Base-by-base conservation (phyloP, 2,888 invertebrate genomes). In the Drosophila pseudotakahashii region DNA sequence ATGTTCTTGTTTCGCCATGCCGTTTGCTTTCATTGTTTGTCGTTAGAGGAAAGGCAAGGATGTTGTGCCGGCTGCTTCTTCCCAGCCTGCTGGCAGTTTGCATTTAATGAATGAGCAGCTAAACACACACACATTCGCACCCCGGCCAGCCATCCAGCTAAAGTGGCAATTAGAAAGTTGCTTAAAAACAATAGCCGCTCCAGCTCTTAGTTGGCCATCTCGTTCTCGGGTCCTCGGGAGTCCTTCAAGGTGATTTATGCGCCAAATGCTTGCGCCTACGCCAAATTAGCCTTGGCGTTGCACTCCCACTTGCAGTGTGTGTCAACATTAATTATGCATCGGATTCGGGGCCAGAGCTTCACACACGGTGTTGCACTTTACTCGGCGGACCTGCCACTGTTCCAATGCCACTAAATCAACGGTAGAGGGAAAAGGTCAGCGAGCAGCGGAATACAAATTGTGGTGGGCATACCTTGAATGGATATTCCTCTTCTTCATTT, bases 141-240 rank as follows among this genome's bases (percentile, higher is more conserved):
- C 36, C 44, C 61, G 7, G 30, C 30, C 30, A 30, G 30, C 30
- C 30, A 30, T 30, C 45, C 44, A 37, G 55, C 80, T 75, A 76
- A 81, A 85, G 85, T 83, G 85, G 82, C 85, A 82, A 82, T 85
- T 85, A 83, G 81, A 79, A 85, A 85, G 82, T 82, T 79, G 79
- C 77, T 76, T 75, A 74, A 80, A 73, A 81, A 81, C 74, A 75
- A 82, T 76, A 73, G 82, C 51, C 55, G 58, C 71, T 63, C 37
- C 52, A 34, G 52, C 62, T 70, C 68, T 61, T 73, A 64, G 71
- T 67, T 73, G 69, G 75, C 51, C 59, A 36, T 62, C 70, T 16
- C 45, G 36, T 23, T 19, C 26, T 45, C 54, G 41, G 55, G 54
- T 52, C 62, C 53, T 60, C 51, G 51, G 47, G 41, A 50, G 59